Base-by-base conservation (phyloP, 2,797 vertebrate species). In the Cyprinodon diabolis region DNA sequence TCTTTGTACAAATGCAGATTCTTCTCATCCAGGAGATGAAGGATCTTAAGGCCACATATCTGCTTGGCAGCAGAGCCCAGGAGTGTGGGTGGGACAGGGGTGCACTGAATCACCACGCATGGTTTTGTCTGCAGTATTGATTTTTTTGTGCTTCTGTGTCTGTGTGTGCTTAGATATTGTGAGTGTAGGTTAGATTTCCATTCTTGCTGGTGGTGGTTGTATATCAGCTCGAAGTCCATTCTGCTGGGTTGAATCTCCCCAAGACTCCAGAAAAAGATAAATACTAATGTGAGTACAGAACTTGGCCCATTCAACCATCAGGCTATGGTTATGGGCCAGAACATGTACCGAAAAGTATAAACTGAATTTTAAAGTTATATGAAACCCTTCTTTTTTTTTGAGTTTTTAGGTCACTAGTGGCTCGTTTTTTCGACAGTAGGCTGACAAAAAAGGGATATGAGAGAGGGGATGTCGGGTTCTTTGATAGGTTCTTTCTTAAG, bases 71-170 rank as follows among this genome's bases (percentile, higher is more conserved):
- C 83, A 52, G 77, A 72, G 85, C 48, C 45, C 75, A 75, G 83
- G 15, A 82, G 83, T 11, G 88, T 91, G 87, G 85, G 90, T 47
- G 79, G 90, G 81, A 84, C 21, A 70, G 84, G 82, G 86, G 76
- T 55, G 83, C 83, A 57, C 88, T 91, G 91, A 90, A 90, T 91
- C 91, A 90, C 89, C 78, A 80, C 74, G 60, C 90, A 90, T 79
- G 83, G 52, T 78, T 89, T 87, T 86, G 86, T 90, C 87, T 69
- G 25, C 83, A 51, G 23, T 90, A 93, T 93, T 87, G 91, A 92
- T 93, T 90, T 80, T 80, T 70, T 45, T 71, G 57, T 43, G 15
- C 75, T 47, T 66, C 54, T 71, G 35, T 17, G 55, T 77, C 21
- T 47, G 55, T 49, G 40, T 60, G 37, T 66, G n/a, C 74, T 73